phyloP scores from a whole-genome alignment of 2,797 vertebrate genomes.

The Microctenopoma stevenorrisi region DNA sequence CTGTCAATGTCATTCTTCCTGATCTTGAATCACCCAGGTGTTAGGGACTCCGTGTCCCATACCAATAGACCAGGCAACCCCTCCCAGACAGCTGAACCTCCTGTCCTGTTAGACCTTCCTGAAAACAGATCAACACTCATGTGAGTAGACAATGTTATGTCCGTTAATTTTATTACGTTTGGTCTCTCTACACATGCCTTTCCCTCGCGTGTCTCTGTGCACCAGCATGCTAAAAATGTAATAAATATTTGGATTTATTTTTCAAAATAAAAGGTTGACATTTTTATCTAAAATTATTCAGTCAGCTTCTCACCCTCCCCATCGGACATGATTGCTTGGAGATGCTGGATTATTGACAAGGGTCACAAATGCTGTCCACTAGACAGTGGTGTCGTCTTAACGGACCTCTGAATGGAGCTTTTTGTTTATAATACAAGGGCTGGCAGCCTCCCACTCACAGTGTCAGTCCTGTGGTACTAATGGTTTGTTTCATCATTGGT shows the following conservation, averaged over 20 bases:
- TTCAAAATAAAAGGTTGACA: no score
- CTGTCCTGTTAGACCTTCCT: conserved; percentile 90
- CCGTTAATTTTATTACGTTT: not conserved
- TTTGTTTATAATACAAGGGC: conserved; percentile 74
- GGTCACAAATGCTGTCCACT: conserved; percentile 65
- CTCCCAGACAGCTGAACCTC: conserved; percentile 86
- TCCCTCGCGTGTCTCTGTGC: conserved; percentile 19
- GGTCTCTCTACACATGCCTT: conserved; percentile 11
- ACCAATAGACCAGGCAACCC: conserved; percentile 84
- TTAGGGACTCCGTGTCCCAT: conserved; percentile 94
- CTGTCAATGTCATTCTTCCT: not conserved
- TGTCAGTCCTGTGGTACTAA: conserved; percentile 73
- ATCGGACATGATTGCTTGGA: conserved; percentile 6
- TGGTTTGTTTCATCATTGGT: conserved; percentile 72
- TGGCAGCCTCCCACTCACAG: conserved; percentile 64
- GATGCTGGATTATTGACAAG: conserved; percentile 56
- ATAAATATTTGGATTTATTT: conserved; percentile 11
- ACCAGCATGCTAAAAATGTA: conserved; percentile 9
- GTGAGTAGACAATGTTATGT: conserved; percentile 81
- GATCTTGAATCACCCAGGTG: conserved; percentile 79
- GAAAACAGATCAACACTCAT: conserved; percentile 87
- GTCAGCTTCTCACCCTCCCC: conserved; percentile 8
- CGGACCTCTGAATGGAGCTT: conserved; percentile 73
- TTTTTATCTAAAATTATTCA: no score
- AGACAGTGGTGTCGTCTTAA: conserved; percentile 62